Conservation (phyloP, 2,797 vertebrate genomes). For the Nothura maculosa region DNA sequence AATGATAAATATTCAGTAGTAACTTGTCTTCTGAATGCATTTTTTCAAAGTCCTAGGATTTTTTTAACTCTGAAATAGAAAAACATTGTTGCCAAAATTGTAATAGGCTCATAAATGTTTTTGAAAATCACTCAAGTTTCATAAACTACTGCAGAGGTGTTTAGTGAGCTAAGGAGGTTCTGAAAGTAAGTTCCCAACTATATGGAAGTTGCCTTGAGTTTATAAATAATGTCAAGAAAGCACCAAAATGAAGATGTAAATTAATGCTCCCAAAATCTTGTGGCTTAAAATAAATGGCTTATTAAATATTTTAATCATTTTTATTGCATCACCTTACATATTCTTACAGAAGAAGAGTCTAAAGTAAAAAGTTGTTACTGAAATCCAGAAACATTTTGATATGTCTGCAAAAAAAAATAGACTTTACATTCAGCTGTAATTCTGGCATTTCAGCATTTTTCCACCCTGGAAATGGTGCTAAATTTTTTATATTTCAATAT, state of each 20-base stretch:
- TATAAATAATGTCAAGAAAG: background rate
- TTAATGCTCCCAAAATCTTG: background rate
- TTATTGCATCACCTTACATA: background rate
- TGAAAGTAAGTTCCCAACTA: background rate
- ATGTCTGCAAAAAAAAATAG: background rate
- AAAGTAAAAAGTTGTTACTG: background rate
- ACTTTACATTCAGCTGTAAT: background rate
- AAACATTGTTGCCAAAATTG: background rate
- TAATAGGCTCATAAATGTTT: background rate
- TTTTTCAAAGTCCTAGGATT: background rate
- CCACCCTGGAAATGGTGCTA: background rate
- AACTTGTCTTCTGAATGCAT: background rate
- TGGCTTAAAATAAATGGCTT: background rate
- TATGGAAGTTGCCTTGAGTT: background rate
- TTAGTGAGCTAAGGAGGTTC: background rate
- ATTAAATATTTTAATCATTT: background rate
- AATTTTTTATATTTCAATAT: background rate
- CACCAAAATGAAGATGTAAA: background rate
- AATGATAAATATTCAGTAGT: background rate
- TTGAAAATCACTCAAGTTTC: background rate
- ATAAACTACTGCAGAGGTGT: background rate
- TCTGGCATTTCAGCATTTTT: background rate
- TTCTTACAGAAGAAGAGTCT: background rate
- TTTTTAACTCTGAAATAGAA: background rate
- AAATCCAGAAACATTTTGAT: background rate